Evolutionary conservation across 2,797 vertebrate genomes (phyloP).

Genomic region (Microctenopoma lineatum): DNA sequence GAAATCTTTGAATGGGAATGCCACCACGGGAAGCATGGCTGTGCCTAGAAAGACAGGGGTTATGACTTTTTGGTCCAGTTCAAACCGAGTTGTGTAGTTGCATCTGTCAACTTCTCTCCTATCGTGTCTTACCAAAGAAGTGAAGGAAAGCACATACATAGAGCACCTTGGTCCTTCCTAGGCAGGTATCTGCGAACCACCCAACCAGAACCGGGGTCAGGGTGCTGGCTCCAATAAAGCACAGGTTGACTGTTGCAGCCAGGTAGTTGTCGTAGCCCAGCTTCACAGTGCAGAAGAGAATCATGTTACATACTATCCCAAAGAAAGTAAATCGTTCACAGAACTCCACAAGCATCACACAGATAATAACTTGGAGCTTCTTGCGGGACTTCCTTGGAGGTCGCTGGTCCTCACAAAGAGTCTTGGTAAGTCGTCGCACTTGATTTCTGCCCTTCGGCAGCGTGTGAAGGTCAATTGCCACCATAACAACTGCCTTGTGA

Average conservation of each 20-base stretch:
- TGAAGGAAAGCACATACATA: conserved; percentile 90
- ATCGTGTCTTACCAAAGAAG: conserved; percentile 88
- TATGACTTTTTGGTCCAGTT: not conserved
- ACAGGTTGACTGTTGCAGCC: conserved; percentile 89
- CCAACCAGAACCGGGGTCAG: conserved; percentile 85
- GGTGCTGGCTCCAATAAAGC: conserved; percentile 89
- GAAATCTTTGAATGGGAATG: conserved; percentile 93
- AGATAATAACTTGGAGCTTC: conserved; percentile 87
- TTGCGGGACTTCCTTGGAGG: conserved; percentile 68
- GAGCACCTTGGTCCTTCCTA: conserved; percentile 86
- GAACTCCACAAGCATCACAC: conserved; percentile 90
- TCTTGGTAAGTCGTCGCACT: conserved; percentile 34
- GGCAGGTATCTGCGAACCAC: conserved; percentile 87
- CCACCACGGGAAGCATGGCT: conserved; percentile 88
- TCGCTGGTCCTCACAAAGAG: conserved; percentile 24
- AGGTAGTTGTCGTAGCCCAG: conserved; percentile 89
- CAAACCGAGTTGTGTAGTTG: not conserved
- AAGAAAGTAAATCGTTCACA: conserved; percentile 93
- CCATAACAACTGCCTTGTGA: conserved; percentile 67
- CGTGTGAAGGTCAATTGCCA: conserved; percentile 54
- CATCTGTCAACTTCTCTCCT: not conserved
- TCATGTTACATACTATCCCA: conserved; percentile 93
- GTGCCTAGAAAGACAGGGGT: conserved; percentile 82
- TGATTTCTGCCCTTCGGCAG: conserved; percentile 37
- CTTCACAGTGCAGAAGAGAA: conserved; percentile 91